Evolutionary conservation across 2,797 vertebrate genomes (phyloP).

Genomic region (Corythornis leucogaster): DNA sequence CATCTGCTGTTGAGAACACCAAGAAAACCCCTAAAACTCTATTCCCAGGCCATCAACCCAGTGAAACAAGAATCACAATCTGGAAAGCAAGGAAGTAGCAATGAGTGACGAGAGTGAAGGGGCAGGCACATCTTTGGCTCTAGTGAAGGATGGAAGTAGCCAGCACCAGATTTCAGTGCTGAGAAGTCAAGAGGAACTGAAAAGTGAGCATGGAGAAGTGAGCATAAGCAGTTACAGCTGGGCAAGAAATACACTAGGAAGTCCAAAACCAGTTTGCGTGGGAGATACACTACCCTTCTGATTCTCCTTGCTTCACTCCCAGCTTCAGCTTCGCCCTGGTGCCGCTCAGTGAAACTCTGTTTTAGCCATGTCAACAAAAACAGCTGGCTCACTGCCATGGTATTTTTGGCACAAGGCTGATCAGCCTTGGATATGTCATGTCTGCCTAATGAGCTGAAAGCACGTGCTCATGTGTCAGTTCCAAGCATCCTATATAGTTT

Average conservation of each 20-base stretch:
- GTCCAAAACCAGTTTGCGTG: neutral
- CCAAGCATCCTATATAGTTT: neutral
- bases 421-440: conserved; percentile 44
- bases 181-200: neutral
- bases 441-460: conserved; percentile 57
- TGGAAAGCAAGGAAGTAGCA: neutral
- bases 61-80: neutral
- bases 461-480: neutral
- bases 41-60: neutral
- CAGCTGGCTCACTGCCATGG: conserved; percentile 47
- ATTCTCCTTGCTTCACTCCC: neutral
- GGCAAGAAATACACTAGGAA: neutral
- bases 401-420: conserved; percentile 45
- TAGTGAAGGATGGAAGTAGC: neutral
- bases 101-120: neutral
- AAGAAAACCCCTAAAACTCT: neutral
- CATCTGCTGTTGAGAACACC: neutral
- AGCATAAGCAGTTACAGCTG: neutral
- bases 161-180: neutral
- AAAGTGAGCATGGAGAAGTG: neutral
- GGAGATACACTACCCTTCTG: neutral
- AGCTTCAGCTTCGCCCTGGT: neutral
- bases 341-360: neutral
- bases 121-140: too few relatives aligned
- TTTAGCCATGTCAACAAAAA: conserved; percentile 64